phyloP scores from a whole-genome alignment of 2,113 vertebrate genomes.

The Sylvilagus bachmani region DNA sequence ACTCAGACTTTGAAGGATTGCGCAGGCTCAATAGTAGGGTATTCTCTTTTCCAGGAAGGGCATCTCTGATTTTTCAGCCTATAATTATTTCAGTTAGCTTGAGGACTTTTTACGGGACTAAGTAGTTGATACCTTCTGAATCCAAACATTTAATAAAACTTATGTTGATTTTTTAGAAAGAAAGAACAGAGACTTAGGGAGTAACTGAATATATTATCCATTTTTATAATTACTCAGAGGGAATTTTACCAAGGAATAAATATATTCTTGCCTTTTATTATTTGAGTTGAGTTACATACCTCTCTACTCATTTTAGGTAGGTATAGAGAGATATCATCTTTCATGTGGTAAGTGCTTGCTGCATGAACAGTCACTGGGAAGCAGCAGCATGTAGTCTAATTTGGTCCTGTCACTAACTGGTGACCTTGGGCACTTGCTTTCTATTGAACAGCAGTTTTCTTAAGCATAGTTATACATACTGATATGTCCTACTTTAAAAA shows the following conservation, averaged over 20 bases:
- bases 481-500: constrained; percentile 4
- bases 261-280: neutral
- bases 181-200: neutral
- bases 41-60: neutral
- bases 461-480: constrained; percentile 5
- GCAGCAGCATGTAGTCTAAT: neutral
- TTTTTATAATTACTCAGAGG: constrained; percentile 13
- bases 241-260: constrained; percentile 41
- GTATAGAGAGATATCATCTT: neutral
- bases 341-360: neutral
- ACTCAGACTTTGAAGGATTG: neutral
- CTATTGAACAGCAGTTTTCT: constrained; percentile 1
- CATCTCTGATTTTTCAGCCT: constrained; percentile 21
- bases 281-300: neutral
- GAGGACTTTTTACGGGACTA: neutral
- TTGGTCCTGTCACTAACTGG: neutral
- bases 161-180: constrained; percentile 38
- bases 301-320: constrained; percentile 4
- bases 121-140: neutral
- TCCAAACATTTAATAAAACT: neutral
- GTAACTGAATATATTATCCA: neutral
- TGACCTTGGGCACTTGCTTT: neutral
- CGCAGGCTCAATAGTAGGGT: neutral
- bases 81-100: constrained; percentile 1
- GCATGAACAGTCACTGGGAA: neutral